Conservation (phyloP, 2,888 invertebrate species). For the Diarsia rubi region DNA sequence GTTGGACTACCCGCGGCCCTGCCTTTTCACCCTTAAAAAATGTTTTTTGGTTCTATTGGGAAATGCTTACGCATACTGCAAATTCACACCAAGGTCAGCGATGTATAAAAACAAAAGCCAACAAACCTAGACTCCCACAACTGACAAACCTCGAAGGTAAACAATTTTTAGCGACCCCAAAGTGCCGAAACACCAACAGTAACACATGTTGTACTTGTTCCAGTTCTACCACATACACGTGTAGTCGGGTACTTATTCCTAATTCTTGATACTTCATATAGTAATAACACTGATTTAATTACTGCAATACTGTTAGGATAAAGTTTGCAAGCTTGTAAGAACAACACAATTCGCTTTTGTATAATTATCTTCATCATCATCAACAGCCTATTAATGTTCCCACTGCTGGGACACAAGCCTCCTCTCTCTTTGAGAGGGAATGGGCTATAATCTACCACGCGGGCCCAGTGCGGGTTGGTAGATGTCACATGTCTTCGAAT, state of each 20-base stretch:
- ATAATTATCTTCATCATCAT: conserved; percentile 5
- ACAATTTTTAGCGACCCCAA: conserved; percentile 9
- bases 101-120: neutral
- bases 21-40: too few species aligned
- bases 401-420: too few species aligned
- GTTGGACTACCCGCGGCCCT: too few species aligned
- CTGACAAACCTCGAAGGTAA: neutral
- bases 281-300: conserved; percentile 25
- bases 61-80: neutral
- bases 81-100: neutral
- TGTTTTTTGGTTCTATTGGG: too few species aligned
- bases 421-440: too few species aligned
- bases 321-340: conserved; percentile 30
- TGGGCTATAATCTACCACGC: too few species aligned
- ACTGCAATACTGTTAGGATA: conserved; percentile 24
- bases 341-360: conserved; percentile 25
- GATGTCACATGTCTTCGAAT: too few species aligned
- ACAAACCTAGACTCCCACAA: neutral
- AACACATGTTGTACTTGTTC: conserved; percentile 20
- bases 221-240: conserved; percentile 10
- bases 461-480: too few species aligned
- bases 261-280: conserved; percentile 2
- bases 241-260: conserved; percentile 18
- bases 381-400: too few species aligned
- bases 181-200: conserved; percentile 17